Evolutionary conservation across 2,888 invertebrate genomes (phyloP).

Genomic region (Macrophya annulata): DNA sequence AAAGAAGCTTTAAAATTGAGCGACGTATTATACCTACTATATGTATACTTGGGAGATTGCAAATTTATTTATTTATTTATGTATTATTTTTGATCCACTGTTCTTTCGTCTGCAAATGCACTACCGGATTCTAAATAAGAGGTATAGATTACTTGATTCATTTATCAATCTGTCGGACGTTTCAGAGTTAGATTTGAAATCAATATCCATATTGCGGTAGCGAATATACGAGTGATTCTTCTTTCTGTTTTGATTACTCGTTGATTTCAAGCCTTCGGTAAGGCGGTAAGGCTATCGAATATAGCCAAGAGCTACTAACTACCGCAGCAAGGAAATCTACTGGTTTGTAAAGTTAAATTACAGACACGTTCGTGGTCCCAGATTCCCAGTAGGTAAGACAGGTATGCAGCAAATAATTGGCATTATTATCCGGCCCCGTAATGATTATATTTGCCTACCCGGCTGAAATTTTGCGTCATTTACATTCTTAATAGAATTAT

Average conservation of each 20-base stretch:
- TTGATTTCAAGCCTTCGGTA: neutral
- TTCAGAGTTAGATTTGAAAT: constrained; percentile 10
- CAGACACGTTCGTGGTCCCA: constrained; percentile 49
- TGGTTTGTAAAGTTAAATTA: constrained; percentile 51
- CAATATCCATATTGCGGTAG: neutral
- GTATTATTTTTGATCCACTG: neutral
- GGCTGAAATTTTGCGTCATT: constrained; percentile 66
- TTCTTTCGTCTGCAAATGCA: neutral
- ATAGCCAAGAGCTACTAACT: constrained; percentile 30
- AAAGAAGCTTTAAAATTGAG: constrained; percentile 22
- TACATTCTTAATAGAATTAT: constrained; percentile 74
- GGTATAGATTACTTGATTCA: constrained; percentile 1
- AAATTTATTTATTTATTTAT: neutral
- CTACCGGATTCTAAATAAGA: neutral
- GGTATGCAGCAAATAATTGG: constrained; percentile 59
- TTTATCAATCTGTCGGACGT: constrained; percentile 16
- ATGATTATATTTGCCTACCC: constrained; percentile 69
- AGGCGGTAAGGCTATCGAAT: constrained; percentile 26
- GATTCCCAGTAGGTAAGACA: constrained; percentile 54
- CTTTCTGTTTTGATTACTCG: constrained; percentile 31
- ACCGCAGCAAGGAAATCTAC: constrained; percentile 15
- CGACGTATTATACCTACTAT: neutral
- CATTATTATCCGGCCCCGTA: constrained; percentile 66
- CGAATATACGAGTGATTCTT: constrained; percentile 10
- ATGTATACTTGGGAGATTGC: neutral